Evolutionary conservation across 2,797 vertebrate genomes (phyloP), one percentile per base, ranked within the genome.

Genomic region (Acipenser transmontanus): DNA sequence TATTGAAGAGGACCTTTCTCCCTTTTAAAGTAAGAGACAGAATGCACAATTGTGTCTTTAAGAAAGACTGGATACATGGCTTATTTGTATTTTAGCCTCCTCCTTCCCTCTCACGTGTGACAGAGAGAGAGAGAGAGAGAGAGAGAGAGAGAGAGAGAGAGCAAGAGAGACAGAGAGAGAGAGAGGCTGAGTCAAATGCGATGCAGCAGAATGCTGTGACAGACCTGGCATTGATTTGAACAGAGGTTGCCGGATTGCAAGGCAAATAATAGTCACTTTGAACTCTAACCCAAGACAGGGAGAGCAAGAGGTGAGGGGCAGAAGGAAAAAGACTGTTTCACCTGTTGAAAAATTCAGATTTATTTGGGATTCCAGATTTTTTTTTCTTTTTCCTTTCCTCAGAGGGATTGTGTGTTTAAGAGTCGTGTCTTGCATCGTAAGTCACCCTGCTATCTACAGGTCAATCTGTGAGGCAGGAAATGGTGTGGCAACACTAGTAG

Each of bases 1-100:
- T 34, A 34, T 34, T 34, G 34, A 34, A 34, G 1, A 34, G 34
- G 34, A 4, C 34, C 34, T 34, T 34, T 34, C 34, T 34, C 34
- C 34, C 34, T 34, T 34, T 34, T 34, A 3, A 3, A 34, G 34
- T 34, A 34, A 34, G 34, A 34, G 34, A 34, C 34, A 34, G 34
- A 34, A 34, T 4, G 79, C 76, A 90, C 87, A 91, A 87, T 83
- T 81, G 73, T 61, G 72, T 86, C 81, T 87, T 91, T 89, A 85
- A 89, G 80, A 73, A 76, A 79, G 79, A 71, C 66, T 67, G 71
- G 71, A 71, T 78, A 72, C 72, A 74, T 70, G 78, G 71, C 83
- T 80, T 77, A 89, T 91, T 89, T 88, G 85, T 88, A 90, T 91
- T 89, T 88, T 48, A 59, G 67, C 74, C 76, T 79, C 83, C 74